These are phyloP conservation scores for Proisotoma minuta DNA, from an alignment of 2,888 invertebrate species.

Conservation along the genomic window DNA sequence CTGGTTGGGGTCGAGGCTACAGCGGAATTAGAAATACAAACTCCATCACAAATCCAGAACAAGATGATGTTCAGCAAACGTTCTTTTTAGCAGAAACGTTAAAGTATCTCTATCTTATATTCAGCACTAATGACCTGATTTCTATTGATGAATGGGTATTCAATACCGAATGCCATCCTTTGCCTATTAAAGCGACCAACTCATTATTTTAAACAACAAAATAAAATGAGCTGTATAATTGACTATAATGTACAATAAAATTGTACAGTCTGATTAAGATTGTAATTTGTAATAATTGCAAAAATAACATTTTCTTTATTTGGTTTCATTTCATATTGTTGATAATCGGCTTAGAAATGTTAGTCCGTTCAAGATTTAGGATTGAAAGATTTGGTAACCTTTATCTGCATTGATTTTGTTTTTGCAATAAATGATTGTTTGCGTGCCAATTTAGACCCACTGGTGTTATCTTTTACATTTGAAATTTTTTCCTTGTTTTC, in stretches of 20 bases:
- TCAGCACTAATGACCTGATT: constrained; percentile 78
- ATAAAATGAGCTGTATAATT: not conserved
- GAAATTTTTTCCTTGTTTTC: not conserved
- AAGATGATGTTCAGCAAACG: constrained; percentile 98
- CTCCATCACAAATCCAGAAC: constrained; percentile 61
- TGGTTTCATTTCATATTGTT: not conserved
- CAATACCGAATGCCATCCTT: constrained; percentile 97
- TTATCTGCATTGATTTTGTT: too few relatives aligned
- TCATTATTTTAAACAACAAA: constrained; percentile 60
- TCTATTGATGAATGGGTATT: constrained; percentile 96
- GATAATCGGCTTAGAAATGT: too few relatives aligned
- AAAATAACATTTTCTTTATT: not conserved
- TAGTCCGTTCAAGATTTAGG: too few relatives aligned
- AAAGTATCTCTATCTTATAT: constrained; percentile 95
- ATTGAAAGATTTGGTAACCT: too few relatives aligned
- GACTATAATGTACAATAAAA: not conserved
- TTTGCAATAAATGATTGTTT: too few relatives aligned
- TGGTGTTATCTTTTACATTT: too few relatives aligned
- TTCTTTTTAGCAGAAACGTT: constrained; percentile 98
- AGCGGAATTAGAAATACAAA: constrained; percentile 94
- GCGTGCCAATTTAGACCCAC: too few relatives aligned
- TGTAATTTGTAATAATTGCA: not conserved
- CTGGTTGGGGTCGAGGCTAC: constrained; percentile 61
- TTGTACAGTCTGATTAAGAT: not conserved
- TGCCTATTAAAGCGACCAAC: constrained; percentile 79